Evolutionary conservation across 2,797 vertebrate species (phyloP), one percentile per base, ranked within the genome.

Genomic region (Zonotrichia albicollis): DNA sequence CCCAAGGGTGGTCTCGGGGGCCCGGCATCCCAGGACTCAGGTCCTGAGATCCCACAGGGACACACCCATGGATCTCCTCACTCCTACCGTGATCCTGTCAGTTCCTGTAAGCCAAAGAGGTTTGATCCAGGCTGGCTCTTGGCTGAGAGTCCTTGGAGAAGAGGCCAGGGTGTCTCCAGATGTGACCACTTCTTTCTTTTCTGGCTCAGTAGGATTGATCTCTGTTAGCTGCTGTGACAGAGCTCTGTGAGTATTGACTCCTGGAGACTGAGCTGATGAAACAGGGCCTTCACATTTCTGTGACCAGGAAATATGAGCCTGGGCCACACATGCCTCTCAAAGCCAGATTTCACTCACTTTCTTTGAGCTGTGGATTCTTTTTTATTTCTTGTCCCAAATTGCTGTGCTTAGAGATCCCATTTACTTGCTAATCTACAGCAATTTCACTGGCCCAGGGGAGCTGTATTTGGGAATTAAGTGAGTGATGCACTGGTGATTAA

Each of bases 1-100:
- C n/a, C n/a, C n/a, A n/a, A n/a, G n/a, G n/a, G n/a, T n/a, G n/a
- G n/a, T n/a, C n/a, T n/a, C n/a, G n/a, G n/a, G n/a, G n/a, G n/a
- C n/a, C n/a, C n/a, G n/a, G n/a, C n/a, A n/a, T n/a, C n/a, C n/a
- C n/a, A n/a, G n/a, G n/a, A n/a, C n/a, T n/a, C n/a, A n/a, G n/a
- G n/a, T n/a, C n/a, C n/a, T n/a, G n/a, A n/a, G n/a, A n/a, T n/a
- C n/a, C n/a, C n/a, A n/a, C n/a, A n/a, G 36, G 1, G 22, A 75
- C 29, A 19, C 0, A 1, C 8, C 76, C 14, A 4, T 8, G 32
- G 72, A 51, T 34, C 45, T 94, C 55, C 66, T 73, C 1, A 0
- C 14, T 89, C 48, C 57, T 57, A 1, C n/a, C 3, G 11, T 62
- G 50, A 48, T 67, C 42, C 48, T 79, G 36, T 68, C 78, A 64